Base-by-base conservation (phyloP, 2,888 invertebrate species). In the Phragmatobia fuliginosa region DNA sequence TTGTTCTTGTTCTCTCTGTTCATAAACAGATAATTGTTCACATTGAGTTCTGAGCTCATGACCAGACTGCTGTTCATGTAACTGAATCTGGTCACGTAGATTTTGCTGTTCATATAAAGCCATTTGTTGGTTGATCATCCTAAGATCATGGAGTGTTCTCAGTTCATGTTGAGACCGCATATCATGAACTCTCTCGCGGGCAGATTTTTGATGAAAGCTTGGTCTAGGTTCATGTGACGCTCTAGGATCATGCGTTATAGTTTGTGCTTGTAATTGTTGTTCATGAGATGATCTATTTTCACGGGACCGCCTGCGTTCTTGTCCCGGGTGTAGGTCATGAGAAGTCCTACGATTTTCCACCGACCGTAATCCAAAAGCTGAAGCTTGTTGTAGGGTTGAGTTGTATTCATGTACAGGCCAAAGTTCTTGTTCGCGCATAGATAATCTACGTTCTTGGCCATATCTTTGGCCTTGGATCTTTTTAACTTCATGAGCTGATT, bases 381-480 rank as follows among this genome's bases (percentile, higher is more conserved):
- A 33, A 14, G 38, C 49, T 56, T 68, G 72, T 63, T 74, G 70
- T 59, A 66, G 10, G 16, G 62, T 36, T 21, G 41, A 16, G 4
- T 58, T 58, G 52, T 66, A 70, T 18, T 74, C 65, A 32, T 59
- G 62, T 8, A 64, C n/a, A 28, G 41, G 31, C 58, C 63, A 67
- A 16, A 49, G 60, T 56, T 80, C 76, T 63, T 68, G 73, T 11
- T 76, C 79, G 56, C 67, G 67, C 41, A 63, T 31, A 14, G 73
- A 61, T 36, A 66, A 18, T 45, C 69, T 33, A 25, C 64, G 61
- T 64, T 65, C 68, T 49, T 62, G 64, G 10, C 25, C 25, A 28
- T 62, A 45, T 45, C 62, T 62, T 41, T 59, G 62, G 18, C 62
- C 68, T 61, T 60, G 25, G 32, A 61, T 45, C 25, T 36, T 52